Conservation (phyloP, 2,888 invertebrate genomes). For the Ophion ventricosus region DNA sequence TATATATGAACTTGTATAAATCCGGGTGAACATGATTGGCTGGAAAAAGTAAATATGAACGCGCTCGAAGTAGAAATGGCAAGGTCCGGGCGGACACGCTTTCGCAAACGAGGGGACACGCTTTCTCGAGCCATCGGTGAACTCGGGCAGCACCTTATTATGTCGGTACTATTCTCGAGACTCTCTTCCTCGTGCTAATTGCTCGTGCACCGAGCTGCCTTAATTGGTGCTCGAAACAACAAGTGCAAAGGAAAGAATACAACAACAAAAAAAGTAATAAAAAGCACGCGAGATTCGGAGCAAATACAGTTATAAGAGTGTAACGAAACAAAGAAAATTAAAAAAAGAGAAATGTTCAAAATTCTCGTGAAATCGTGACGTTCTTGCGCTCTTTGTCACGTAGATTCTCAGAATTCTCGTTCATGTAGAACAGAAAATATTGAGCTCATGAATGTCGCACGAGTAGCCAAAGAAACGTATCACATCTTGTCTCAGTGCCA, state of each 20-base stretch:
- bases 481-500: slow-evolving; percentile 3
- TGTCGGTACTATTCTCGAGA: slow-evolving; percentile 42
- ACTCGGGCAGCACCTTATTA: slow-evolving; percentile 33
- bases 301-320: slow-evolving; percentile 21
- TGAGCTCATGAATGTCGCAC: slow-evolving; percentile 49
- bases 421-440: slow-evolving; percentile 28
- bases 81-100: slow-evolving; percentile 60
- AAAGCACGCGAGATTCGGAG: slow-evolving; percentile 41
- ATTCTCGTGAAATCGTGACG: slow-evolving; percentile 31
- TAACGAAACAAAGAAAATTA: not conserved
- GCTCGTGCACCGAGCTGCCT: slow-evolving; percentile 57
- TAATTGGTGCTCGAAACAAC: slow-evolving; percentile 64
- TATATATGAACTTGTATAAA: not conserved
- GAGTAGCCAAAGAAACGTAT: not conserved
- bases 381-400: slow-evolving; percentile 21
- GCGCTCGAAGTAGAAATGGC: slow-evolving; percentile 40
- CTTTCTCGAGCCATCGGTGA: slow-evolving; percentile 65
- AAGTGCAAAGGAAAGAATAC: slow-evolving; percentile 20
- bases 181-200: slow-evolving; percentile 56
- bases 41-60: not conserved
- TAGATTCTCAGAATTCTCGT: slow-evolving; percentile 8
- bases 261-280: slow-evolving; percentile 38
- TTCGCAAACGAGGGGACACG: slow-evolving; percentile 60
- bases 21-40: not conserved
- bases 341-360: slow-evolving; percentile 10